A percentile compares a stretch with the other conserved stretches of the same genome.
Conservation (phyloP, 2,888 invertebrate genomes). For the Spisula subtruncata region DNA sequence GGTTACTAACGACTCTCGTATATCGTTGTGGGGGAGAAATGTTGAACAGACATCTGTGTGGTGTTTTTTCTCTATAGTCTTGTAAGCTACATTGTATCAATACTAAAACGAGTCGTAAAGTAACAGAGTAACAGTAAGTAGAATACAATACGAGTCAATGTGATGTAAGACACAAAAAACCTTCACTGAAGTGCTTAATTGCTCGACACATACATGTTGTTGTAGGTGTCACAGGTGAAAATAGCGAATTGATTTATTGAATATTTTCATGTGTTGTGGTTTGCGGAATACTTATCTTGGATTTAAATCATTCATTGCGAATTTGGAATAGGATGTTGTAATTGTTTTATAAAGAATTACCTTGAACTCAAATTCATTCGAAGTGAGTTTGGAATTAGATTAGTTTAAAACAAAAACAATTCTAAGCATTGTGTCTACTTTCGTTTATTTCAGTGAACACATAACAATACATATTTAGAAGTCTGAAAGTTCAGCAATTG, state of each 20-base stretch:
- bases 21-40: neutral
- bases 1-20: neutral
- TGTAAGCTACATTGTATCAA: neutral
- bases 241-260: too few species aligned
- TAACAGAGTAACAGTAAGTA: neutral
- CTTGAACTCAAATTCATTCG: too few species aligned
- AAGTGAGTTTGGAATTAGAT: too few species aligned
- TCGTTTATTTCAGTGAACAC: neutral
- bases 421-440: neutral
- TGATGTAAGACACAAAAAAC: neutral
- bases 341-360: too few species aligned
- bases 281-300: too few species aligned
- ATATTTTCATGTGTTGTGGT: too few species aligned
- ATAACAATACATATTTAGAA: too few species aligned
- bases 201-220: too few species aligned
- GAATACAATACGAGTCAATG: neutral
- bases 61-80: neutral
- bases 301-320: too few species aligned
- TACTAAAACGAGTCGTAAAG: neutral
- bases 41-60: neutral
- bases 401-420: too few species aligned
- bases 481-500: neutral
- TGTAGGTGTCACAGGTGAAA: too few species aligned
- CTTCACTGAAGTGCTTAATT: neutral
- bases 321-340: too few species aligned